Conservation (phyloP, 2,113 vertebrate genomes). For the Hemibagrus wyckioides region DNA sequence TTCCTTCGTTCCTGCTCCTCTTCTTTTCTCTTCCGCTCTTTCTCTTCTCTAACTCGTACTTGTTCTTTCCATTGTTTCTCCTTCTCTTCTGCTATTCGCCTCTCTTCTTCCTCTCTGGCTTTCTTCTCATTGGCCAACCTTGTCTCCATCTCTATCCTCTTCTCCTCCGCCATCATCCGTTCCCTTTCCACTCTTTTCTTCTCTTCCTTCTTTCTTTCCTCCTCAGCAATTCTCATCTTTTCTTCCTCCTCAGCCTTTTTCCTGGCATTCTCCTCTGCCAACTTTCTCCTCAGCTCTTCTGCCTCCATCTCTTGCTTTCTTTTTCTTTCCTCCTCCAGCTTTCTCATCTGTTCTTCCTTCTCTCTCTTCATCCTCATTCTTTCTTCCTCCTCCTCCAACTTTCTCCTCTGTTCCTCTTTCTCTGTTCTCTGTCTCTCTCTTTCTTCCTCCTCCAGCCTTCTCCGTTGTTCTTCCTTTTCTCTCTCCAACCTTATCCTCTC, state of each 20-base stretch:
- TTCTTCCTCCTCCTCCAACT: neutral
- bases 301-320: neutral
- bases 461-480: constrained; percentile 2
- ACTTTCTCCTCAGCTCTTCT: constrained; percentile 3
- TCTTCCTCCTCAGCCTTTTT: neutral
- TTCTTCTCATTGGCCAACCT: neutral
- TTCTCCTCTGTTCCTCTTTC: neutral
- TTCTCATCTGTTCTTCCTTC: neutral
- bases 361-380: neutral
- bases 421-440: neutral
- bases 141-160: constrained; percentile 3
- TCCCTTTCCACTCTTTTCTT: neutral
- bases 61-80: neutral
- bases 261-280: constrained; percentile 10
- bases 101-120: neutral
- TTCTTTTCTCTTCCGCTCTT: neutral
- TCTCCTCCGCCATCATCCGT: neutral
- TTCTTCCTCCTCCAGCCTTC: neutral
- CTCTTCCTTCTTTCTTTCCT: constrained; percentile 6
- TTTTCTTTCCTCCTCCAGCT: constrained; percentile 19
- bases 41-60: neutral
- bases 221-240: neutral
- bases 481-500: neutral
- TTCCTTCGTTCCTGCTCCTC: neutral
- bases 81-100: neutral